Percentiles rank a stretch among this genome's conserved stretches.
Evolutionary conservation across 2,797 vertebrate genomes (phyloP).

Genomic region (Dryobates pubescens): DNA sequence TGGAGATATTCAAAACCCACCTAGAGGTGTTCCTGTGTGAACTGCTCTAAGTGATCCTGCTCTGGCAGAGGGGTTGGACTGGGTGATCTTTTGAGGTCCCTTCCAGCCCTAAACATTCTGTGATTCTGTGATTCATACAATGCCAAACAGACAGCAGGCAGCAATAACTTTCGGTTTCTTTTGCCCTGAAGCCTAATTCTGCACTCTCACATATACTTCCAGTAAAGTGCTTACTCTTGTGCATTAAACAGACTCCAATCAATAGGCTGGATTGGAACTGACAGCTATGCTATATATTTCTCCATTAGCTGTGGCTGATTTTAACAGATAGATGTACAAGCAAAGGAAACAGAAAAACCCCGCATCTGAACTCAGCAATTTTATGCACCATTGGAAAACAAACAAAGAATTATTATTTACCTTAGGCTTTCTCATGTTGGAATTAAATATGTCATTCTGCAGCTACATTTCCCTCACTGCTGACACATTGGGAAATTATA

Average conservation of each 20-base stretch:
- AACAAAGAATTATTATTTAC: constrained; percentile 40
- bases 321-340: not conserved
- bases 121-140: not conserved
- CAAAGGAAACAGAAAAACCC: not conserved
- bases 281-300: not conserved
- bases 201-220: not conserved
- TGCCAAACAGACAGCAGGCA: not conserved
- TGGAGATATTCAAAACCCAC: no score
- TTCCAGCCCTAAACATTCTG: no score
- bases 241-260: not conserved
- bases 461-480: not conserved
- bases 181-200: not conserved
- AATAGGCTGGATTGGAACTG: not conserved
- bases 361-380: not conserved
- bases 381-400: not conserved
- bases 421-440: not conserved
- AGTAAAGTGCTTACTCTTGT: not conserved
- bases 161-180: not conserved
- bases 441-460: constrained; percentile 15
- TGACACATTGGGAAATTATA: not conserved
- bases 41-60: no score
- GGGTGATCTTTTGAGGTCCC: no score
- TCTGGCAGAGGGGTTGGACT: no score
- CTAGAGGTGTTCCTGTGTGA: no score
- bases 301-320: not conserved